Evolutionary conservation across 2,888 invertebrate species (phyloP).

Genomic region (Apoda limacodes): DNA sequence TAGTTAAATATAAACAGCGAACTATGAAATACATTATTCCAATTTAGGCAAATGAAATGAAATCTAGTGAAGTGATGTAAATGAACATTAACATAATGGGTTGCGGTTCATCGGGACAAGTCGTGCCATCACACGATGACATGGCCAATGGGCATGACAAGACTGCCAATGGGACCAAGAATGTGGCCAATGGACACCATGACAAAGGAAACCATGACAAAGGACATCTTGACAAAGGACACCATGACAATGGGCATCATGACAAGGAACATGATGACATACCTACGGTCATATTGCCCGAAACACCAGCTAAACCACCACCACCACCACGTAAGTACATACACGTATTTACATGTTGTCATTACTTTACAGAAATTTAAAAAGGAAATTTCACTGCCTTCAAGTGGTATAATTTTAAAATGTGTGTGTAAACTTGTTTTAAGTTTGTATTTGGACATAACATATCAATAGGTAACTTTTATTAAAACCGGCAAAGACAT

Average conservation of each 20-base stretch:
- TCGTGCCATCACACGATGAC: constrained; percentile 30
- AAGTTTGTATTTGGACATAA: no score
- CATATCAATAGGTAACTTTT: no score
- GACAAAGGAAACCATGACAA: neutral
- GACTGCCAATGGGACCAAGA: constrained; percentile 26
- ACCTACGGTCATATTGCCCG: constrained; percentile 53
- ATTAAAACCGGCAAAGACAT: no score
- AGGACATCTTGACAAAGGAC: neutral
- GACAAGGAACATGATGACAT: constrained; percentile 40
- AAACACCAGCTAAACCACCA: constrained; percentile 46
- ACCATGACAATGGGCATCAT: constrained; percentile 24
- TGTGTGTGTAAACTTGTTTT: no score
- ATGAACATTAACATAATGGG: no score
- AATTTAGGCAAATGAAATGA: no score
- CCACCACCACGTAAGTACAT: constrained; percentile 52
- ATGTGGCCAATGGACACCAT: constrained; percentile 12
- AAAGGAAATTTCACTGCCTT: no score
- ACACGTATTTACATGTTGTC: neutral
- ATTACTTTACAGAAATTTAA: no score
- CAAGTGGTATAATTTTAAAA: no score
- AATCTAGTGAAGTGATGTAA: no score
- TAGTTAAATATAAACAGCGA: no score
- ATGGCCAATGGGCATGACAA: constrained; percentile 22
- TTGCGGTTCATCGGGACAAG: constrained; percentile 57
- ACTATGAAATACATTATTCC: no score